Base-by-base conservation (phyloP, 2,797 vertebrate species). In the Todus mexicanus region DNA sequence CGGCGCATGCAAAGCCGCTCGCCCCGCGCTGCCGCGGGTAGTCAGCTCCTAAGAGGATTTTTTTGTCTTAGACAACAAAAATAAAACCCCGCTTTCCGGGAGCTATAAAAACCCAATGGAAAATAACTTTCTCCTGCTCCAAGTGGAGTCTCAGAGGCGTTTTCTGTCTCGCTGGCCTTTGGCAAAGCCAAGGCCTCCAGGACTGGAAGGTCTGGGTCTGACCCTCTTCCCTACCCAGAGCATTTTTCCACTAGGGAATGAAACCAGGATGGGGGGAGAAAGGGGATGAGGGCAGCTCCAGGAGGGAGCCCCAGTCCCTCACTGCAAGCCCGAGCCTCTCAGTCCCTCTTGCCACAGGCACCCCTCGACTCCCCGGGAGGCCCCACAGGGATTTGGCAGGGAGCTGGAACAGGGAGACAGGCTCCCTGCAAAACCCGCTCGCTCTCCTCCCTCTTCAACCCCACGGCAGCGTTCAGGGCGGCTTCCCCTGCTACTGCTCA, bases 1-100 rank as follows among this genome's bases (percentile, higher is more conserved):
- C 0, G 1, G 66, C 1, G 0, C 80, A 35, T 1, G 22, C n/a
- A 23, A 54, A 23, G 60, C 53, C 8, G 2, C 74, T 60, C 1
- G 0, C 63, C 70, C 84, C 26, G 63, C 65, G 23, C 4, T 0
- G 0, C 68, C 0, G 3, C 1, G 2, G 59, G 69, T 6, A 85
- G 61, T 63, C 40, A 1, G 83, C 47, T 94, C 90, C 84, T 92
- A 81, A 95, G 94, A 93, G 90, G 93, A 94, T 89, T 95, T 94
- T 95, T 53, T 91, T 89, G 92, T 95, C 90, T 88, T 88, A 50
- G 94, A 95, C 72, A 93, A 92, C 84, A 80, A 92, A 95, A 95
- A 94, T 94, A 95, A 95, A 94, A 45, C 75, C 57, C 59, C 0
- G 20, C 77, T 95, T 96, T 96, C 96, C 66, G 37, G 92, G 54